Evolutionary conservation across 2,113 vertebrate genomes (phyloP).

Genomic region (Microcebus murinus): DNA sequence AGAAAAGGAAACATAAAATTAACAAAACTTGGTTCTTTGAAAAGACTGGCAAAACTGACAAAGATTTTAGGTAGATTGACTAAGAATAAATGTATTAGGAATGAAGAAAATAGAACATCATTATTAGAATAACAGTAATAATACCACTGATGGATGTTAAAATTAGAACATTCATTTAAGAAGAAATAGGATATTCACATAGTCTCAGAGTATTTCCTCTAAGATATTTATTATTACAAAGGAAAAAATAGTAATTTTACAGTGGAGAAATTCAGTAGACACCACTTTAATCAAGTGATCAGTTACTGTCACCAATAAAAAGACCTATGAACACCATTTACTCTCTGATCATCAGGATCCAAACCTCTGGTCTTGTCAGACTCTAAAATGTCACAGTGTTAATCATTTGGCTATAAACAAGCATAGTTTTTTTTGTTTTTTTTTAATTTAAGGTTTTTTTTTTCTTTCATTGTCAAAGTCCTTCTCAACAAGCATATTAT

Average conservation of each 20-base stretch:
- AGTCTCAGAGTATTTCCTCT: neutral
- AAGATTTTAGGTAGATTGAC: neutral
- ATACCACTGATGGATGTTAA: neutral
- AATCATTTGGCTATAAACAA: too few species aligned
- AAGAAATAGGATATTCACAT: neutral
- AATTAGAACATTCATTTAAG: neutral
- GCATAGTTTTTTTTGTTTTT: too few species aligned
- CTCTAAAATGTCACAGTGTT: too few species aligned
- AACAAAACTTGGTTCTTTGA: neutral
- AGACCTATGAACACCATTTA: neutral
- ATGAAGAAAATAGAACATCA: neutral
- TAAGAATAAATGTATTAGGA: neutral
- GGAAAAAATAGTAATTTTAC: neutral
- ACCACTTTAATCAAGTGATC: neutral
- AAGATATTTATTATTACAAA: neutral
- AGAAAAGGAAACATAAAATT: neutral
- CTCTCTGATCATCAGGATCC: neutral
- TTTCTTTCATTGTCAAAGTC: too few species aligned
- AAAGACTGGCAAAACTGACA: neutral
- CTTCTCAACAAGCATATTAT: neutral
- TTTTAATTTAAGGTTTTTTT: too few species aligned
- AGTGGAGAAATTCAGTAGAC: neutral
- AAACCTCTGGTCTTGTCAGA: neutral
- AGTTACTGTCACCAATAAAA: neutral
- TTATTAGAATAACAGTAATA: neutral